A percentile compares a stretch with the other conserved stretches of the same genome.
phyloP scores from a whole-genome alignment of 2,888 invertebrate genomes.

The Octonoba sinensis region DNA sequence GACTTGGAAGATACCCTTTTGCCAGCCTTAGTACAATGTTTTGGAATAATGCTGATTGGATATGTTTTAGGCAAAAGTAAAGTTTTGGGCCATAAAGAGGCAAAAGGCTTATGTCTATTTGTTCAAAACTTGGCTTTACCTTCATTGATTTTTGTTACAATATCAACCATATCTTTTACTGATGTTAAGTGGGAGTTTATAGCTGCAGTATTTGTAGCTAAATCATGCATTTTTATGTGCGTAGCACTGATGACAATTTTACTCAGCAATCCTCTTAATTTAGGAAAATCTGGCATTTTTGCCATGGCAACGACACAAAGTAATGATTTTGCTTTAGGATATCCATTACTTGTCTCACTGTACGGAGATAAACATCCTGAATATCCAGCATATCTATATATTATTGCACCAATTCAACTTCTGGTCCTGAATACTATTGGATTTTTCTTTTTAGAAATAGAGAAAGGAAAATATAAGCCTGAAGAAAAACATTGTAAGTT shows the following conservation, averaged over 20 bases:
- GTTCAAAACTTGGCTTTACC: conserved; percentile 94
- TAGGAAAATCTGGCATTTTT: conserved; percentile 89
- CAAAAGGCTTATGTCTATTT: conserved; percentile 91
- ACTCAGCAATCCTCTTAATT: conserved; percentile 81
- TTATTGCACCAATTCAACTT: conserved; percentile 94
- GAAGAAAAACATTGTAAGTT: conserved; percentile 4
- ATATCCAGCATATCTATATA: conserved; percentile 89
- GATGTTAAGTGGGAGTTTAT: conserved; percentile 93
- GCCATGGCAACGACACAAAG: conserved; percentile 96
- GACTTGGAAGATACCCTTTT: conserved; percentile 46
- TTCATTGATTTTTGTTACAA: conserved; percentile 88
- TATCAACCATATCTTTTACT: conserved; percentile 85
- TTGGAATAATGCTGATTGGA: conserved; percentile 66
- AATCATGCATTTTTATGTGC: conserved; percentile 85
- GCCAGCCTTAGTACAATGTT: conserved; percentile 67
- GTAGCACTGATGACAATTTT: conserved; percentile 84
- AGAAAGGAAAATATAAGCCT: conserved; percentile 71
- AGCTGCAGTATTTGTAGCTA: conserved; percentile 85
- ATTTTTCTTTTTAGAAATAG: conserved; percentile 88
- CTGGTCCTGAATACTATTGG: conserved; percentile 93
- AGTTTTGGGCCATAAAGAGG: conserved; percentile 84
- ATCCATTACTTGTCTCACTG: conserved; percentile 88
- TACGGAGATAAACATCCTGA: conserved; percentile 89
- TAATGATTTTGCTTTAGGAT: conserved; percentile 97
- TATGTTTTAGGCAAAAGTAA: conserved; percentile 88